Percentiles rank a stretch among this genome's conserved stretches.
phyloP scores from a whole-genome alignment of 2,797 vertebrate species.

The Thamnophis elegans region DNA sequence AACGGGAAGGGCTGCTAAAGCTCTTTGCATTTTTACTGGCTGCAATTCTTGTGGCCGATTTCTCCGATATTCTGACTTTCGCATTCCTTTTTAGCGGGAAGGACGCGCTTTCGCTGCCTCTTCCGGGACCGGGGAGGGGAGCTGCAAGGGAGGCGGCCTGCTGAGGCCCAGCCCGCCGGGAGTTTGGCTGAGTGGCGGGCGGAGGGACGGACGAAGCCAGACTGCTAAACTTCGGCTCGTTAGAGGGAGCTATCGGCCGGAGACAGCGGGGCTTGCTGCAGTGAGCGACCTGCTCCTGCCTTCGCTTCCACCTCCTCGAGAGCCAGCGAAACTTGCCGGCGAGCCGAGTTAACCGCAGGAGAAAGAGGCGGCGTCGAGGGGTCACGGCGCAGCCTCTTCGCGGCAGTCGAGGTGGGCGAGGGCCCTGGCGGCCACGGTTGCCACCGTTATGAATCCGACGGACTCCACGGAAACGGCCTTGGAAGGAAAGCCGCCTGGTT shows the following conservation, averaged over 20 bases:
- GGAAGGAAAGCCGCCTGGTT: slow-evolving; percentile 29
- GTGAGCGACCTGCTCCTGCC: slow-evolving; percentile 43
- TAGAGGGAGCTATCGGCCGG: slow-evolving; percentile 34
- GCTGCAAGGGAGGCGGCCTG: neutral
- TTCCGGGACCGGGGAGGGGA: neutral
- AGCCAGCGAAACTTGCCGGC: neutral
- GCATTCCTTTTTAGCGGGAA: neutral
- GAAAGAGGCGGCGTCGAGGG: neutral
- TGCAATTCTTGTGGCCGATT: neutral
- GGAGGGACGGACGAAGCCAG: neutral
- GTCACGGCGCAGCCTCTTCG: neutral
- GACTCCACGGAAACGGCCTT: slow-evolving; percentile 24
- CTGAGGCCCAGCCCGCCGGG: slow-evolving; percentile 21
- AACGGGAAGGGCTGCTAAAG: neutral
- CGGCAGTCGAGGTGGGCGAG: neutral
- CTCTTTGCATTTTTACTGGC: neutral
- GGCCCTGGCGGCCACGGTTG: slow-evolving; percentile 24
- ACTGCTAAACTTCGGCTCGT: neutral
- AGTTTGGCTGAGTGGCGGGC: slow-evolving; percentile 12
- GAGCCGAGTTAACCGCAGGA: neutral
- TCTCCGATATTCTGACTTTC: neutral
- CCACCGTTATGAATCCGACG: slow-evolving; percentile 61
- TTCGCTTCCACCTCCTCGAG: slow-evolving; percentile 4
- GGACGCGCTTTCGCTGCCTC: neutral
- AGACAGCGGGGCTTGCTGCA: slow-evolving; percentile 44